Evolutionary conservation across 2,888 invertebrate genomes (phyloP), one percentile per base, ranked within the genome.

Genomic region (Rhagophthalmus giganteus): DNA sequence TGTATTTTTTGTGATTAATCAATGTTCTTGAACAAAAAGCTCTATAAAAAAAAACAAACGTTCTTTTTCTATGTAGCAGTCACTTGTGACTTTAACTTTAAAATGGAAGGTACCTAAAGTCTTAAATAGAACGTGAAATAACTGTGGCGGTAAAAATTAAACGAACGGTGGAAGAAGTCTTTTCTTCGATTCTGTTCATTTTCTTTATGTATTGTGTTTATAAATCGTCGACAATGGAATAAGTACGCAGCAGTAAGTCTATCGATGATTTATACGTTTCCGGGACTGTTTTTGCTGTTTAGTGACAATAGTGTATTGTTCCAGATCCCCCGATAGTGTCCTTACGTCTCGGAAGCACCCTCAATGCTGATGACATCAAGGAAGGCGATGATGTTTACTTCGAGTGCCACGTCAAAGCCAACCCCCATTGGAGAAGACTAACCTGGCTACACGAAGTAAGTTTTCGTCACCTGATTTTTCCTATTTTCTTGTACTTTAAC

Each of bases 321-420:
- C 13, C 81, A 93, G 93, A 91, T 79, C 87, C 91, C 8, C 93
- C 93, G 34, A 85, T 90, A 70, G 90, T 93, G 55, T 83, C 86
- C 42, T 75, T 93, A 63, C 81, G 86, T 54, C 80, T 93, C 60
- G 93, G 93, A 68, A 88, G 89, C 69, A 91, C 91, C 49, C 79
- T 93, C 61, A 87, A 87, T 65, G 85, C 90, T 48, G 86, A 88
- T 60, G 91, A 92, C 78, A 93, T 93, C 78, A 93, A 92, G 75
- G 93, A 93, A 76, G 91, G 92, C 39, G 92, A 91, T 69, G 92
- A 92, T 77, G 91, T 92, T 53, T 92, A 92, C 79, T 92, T 93
- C 76, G 93, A 93, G 78, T 93, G 93, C 77, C 90, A 90, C 79
- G 90, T 93, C 68, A 85, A 87, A 68, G 88, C 93, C 65, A 91